These are phyloP conservation scores for Planococcus citri DNA, from an alignment of 1,140 invertebrate genomes.

Conservation along the genomic window DNA sequence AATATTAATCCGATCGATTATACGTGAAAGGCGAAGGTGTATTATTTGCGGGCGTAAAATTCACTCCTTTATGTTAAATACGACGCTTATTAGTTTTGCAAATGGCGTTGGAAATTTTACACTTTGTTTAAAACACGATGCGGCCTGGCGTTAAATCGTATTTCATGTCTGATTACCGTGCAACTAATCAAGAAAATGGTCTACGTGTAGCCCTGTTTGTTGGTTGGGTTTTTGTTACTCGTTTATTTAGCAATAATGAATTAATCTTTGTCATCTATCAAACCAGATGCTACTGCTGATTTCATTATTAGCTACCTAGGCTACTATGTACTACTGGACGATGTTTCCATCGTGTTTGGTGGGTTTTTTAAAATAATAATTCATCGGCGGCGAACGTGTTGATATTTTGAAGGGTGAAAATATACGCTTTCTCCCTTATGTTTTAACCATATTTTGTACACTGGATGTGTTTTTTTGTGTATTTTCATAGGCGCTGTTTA, in stretches of 20 bases:
- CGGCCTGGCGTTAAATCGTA: background rate
- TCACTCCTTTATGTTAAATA: background rate
- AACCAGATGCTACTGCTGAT: background rate
- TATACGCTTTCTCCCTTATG: no score
- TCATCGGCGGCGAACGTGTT: no score
- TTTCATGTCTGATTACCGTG: background rate
- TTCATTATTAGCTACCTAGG: background rate
- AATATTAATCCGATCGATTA: background rate
- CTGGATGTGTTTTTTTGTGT: no score
- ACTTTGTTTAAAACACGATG: background rate
- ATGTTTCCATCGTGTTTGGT: no score
- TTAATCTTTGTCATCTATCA: slow-evolving; percentile 7
- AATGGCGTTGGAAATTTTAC: background rate
- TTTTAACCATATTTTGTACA: no score
- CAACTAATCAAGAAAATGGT: background rate
- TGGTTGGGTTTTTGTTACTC: slow-evolving; percentile 6
- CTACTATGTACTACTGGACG: no score
- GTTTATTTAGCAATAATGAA: background rate
- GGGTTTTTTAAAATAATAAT: no score
- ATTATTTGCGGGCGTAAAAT: slow-evolving; percentile 7
- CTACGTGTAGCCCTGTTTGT: background rate
- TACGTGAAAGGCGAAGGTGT: background rate
- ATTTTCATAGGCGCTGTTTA: no score
- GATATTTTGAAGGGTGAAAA: no score
- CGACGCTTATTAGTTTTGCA: background rate